Base-by-base conservation (phyloP, 2,888 invertebrate species). In the Noctua janthe region DNA sequence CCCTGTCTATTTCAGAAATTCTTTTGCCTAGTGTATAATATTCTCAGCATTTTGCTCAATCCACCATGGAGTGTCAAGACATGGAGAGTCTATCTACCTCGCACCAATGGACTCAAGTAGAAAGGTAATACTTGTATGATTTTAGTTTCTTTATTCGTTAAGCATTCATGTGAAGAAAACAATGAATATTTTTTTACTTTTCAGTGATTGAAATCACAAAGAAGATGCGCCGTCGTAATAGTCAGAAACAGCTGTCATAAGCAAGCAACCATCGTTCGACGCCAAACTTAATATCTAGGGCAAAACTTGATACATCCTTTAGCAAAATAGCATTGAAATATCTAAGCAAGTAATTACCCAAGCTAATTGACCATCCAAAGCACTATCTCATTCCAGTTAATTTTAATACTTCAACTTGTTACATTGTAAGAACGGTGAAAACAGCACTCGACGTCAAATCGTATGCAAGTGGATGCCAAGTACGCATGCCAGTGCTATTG, bases 401-500 rank as follows among this genome's bases (percentile, higher is more conserved):
- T 47, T 10, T 56, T 67, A 20, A 11, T 56, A 76, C 39, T 67
- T 47, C 71, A 62, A 70, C 39, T 81, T 85, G 43, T n/a, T 51
- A 85, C 64, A 71, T 73, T 85, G 82, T 73, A 85, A 70, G 64
- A 59, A 62, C 83, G 71, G 72, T 76, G 70, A 85, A 84, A 87
- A 70, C 76, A 23, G 59, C 80, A 67, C 66, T 74, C 56, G 66
- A 64, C 62, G 71, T 84, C 67, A 59, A 80, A 72, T 47, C 54
- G 72, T 72, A 77, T 67, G 80, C 69, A 80, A 80, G 87, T 72
- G 15, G 43, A 82, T 74, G 74, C 39, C 29, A 67, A 74, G 76
- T 81, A 80, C 88, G 82, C 85, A 86, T 86, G 87, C 87, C 90
- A 77, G 80, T 82, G 71, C 51, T 91, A 92, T 92, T 91, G 90